A percentile compares a stretch with the other conserved stretches of the same genome.
These are phyloP conservation scores for Sceloporus undulatus DNA, from an alignment of 2,113 vertebrate species.

Conservation along the genomic window DNA sequence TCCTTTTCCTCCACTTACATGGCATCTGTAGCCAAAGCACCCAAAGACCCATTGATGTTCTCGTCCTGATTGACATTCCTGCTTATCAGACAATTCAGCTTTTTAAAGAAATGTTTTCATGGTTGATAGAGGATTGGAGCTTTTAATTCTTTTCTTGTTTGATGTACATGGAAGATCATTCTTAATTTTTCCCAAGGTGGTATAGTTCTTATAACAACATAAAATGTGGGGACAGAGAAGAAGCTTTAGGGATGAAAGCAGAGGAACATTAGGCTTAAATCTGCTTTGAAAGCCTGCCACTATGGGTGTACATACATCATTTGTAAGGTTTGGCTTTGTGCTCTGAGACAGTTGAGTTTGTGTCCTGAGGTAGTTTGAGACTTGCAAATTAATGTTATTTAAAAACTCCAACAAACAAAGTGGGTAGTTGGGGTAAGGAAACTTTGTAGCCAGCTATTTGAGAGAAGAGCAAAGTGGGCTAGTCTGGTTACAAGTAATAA, in stretches of 20 bases:
- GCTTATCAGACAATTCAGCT: background rate
- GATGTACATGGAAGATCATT: background rate
- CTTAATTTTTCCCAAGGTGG: background rate
- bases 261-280: background rate
- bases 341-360: background rate
- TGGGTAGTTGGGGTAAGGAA: too few species aligned
- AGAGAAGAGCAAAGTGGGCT: too few species aligned
- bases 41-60: background rate
- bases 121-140: background rate
- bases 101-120: background rate
- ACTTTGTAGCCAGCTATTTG: too few species aligned
- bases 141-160: background rate
- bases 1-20: conserved; percentile 30
- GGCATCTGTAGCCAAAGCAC: background rate
- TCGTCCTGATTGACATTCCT: background rate
- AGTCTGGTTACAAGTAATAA: too few species aligned
- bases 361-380: too few species aligned
- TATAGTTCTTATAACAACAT: background rate
- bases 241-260: background rate
- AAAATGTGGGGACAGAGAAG: background rate
- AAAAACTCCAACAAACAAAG: too few species aligned
- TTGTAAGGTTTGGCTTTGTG: background rate
- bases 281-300: background rate
- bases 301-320: background rate
- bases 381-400: too few species aligned